A percentile compares a stretch with the other conserved stretches of the same genome.
phyloP scores from a whole-genome alignment of 2,797 vertebrate genomes.

The Notamacropus eugenii region DNA sequence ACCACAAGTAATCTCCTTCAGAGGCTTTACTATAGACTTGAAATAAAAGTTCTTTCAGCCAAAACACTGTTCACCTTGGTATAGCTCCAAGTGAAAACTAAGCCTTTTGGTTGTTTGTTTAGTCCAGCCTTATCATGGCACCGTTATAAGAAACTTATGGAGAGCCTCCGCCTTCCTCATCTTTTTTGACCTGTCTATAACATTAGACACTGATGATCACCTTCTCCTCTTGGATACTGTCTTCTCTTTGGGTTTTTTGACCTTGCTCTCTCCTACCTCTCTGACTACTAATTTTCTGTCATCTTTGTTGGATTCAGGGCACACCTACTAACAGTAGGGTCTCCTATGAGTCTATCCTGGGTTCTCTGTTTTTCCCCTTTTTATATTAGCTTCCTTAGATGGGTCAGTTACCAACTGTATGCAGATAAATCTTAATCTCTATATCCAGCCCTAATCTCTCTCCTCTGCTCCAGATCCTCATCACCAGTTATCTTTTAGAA shows the following conservation, averaged over 20 bases:
- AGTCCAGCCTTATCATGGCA: neutral
- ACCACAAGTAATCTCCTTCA: neutral
- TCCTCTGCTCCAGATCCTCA: neutral
- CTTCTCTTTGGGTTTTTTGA: neutral
- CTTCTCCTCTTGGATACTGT: neutral
- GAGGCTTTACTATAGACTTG: neutral
- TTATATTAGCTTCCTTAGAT: neutral
- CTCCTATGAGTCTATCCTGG: neutral
- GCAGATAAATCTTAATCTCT: neutral
- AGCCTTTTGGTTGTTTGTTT: neutral
- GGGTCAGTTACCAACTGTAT: neutral
- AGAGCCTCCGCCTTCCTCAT: neutral
- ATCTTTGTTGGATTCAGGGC: neutral
- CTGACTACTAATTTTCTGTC: neutral
- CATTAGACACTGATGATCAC: neutral
- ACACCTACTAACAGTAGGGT: neutral
- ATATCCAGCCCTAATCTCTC: neutral
- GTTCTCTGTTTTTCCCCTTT: neutral
- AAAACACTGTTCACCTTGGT: neutral
- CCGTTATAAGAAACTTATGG: neutral
- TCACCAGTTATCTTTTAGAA: neutral
- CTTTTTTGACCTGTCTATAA: neutral
- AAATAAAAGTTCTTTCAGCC: neutral
- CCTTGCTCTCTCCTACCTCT: neutral
- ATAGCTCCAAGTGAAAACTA: neutral